A percentile compares a stretch with the other conserved stretches of the same genome.
Evolutionary conservation across 1,140 invertebrate species (phyloP).

Genomic region (Anagrus nilaparvatae): DNA sequence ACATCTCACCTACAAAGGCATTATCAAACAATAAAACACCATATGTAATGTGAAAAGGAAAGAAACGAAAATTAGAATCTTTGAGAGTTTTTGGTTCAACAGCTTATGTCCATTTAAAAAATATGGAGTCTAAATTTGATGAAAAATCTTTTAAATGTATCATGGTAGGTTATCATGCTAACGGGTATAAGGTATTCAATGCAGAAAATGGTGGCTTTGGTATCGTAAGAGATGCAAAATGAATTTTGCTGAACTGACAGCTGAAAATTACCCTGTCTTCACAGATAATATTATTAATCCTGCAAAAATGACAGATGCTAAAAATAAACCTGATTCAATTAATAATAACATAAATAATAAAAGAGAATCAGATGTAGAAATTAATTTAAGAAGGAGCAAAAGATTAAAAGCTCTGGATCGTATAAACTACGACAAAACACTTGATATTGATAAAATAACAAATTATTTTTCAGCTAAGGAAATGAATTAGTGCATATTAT

Average conservation of each 20-base stretch:
- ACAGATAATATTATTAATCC: too few relatives aligned
- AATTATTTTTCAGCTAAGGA: too few relatives aligned
- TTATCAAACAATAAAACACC: constrained; percentile 32
- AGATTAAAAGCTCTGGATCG: too few relatives aligned
- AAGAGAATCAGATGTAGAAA: constrained; percentile 10
- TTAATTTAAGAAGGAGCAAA: constrained; percentile 27
- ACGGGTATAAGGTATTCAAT: constrained; percentile 36
- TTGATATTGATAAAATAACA: too few relatives aligned
- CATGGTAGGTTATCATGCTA: constrained; percentile 33
- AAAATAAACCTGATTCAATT: neutral
- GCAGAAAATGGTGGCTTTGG: constrained; percentile 26
- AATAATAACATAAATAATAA: neutral
- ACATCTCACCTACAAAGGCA: constrained; percentile 33
- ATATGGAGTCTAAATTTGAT: too few relatives aligned
- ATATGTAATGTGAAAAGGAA: constrained; percentile 37
- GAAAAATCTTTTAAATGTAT: constrained; percentile 34
- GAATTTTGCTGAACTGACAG: too few relatives aligned
- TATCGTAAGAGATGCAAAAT: constrained; percentile 25
- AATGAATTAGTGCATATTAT: constrained; percentile 3
- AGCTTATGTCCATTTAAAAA: constrained; percentile 36
- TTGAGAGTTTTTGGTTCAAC: constrained; percentile 41
- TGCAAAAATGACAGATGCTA: too few relatives aligned
- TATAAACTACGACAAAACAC: constrained; percentile 20
- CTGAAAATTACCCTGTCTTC: too few relatives aligned
- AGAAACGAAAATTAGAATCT: constrained; percentile 36